phyloP scores from a whole-genome alignment of 2,797 vertebrate genomes.

The Myripristis jacobus region DNA sequence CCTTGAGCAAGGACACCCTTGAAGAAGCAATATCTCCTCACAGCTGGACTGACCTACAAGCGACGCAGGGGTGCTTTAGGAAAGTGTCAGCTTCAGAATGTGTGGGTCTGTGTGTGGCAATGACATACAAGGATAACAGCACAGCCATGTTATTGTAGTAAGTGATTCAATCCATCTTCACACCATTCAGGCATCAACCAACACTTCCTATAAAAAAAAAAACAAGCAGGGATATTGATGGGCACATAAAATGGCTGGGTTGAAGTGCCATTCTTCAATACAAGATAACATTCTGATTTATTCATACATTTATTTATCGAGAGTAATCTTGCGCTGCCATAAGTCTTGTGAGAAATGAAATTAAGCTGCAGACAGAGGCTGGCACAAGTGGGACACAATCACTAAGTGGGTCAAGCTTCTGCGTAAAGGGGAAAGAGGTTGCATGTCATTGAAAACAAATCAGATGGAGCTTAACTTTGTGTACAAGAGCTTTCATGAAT shows the following conservation, averaged over 20 bases:
- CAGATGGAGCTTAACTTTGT: slow-evolving; percentile 10
- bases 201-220: background rate
- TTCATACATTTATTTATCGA: too few relatives aligned
- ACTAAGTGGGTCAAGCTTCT: slow-evolving; percentile 13
- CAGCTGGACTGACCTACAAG: slow-evolving; percentile 70
- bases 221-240: background rate
- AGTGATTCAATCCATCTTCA: slow-evolving; percentile 17
- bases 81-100: slow-evolving; percentile 30
- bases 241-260: background rate
- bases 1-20: slow-evolving; percentile 73
- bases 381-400: slow-evolving; percentile 1
- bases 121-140: slow-evolving; percentile 20
- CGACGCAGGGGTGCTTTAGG: slow-evolving; percentile 54
- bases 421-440: slow-evolving; percentile 4
- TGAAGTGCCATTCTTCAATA: background rate
- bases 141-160: background rate
- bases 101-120: slow-evolving; percentile 16
- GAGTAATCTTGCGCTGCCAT: background rate
- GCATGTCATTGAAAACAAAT: slow-evolving; percentile 5
- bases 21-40: slow-evolving; percentile 76
- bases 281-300: too few relatives aligned
- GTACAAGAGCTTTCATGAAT: background rate
- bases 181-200: background rate
- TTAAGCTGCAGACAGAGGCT: background rate
- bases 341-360: background rate